Evolutionary conservation across 2,797 vertebrate genomes (phyloP).

Genomic region (Cyclopterus lumpus): DNA sequence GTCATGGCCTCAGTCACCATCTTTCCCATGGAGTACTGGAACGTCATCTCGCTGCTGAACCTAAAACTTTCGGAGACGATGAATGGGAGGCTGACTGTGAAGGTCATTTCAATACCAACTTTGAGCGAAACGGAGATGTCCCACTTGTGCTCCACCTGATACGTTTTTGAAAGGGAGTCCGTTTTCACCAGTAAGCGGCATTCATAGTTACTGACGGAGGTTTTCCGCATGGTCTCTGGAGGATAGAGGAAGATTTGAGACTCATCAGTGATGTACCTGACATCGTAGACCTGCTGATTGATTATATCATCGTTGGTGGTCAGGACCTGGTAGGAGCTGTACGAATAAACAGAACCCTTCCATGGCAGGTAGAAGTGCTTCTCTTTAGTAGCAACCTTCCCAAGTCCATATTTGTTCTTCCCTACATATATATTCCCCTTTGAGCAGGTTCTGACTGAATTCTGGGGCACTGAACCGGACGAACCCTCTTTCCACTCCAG

Average conservation of each 20-base stretch:
- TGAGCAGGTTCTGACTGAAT: constrained; percentile 54
- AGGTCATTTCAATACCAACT: constrained; percentile 34
- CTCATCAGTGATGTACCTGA: constrained; percentile 57
- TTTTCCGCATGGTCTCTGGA: constrained; percentile 52
- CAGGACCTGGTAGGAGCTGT: constrained; percentile 69
- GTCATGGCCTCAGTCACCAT: constrained; percentile 42
- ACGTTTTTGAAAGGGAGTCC: constrained; percentile 59
- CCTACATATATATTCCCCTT: constrained; percentile 58
- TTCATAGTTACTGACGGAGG: constrained; percentile 55
- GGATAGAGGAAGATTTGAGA: constrained; percentile 53
- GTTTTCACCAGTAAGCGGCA: constrained; percentile 59
- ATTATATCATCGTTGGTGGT: constrained; percentile 51
- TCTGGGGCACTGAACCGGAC: constrained; percentile 55
- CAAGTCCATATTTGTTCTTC: constrained; percentile 71
- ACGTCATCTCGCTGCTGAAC: constrained; percentile 37
- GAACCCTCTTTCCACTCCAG: constrained; percentile 63
- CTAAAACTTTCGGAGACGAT: constrained; percentile 32
- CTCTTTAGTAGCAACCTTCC: constrained; percentile 49
- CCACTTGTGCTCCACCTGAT: constrained; percentile 57
- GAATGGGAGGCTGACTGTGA: constrained; percentile 54
- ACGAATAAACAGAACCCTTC: constrained; percentile 63
- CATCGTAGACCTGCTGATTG: constrained; percentile 54
- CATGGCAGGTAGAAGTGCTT: constrained; percentile 65
- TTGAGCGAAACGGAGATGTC: constrained; percentile 54
- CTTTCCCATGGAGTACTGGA: constrained; percentile 47